These are phyloP conservation scores for Euproctis similis DNA, from an alignment of 2,888 invertebrate species.

Conservation along the genomic window DNA sequence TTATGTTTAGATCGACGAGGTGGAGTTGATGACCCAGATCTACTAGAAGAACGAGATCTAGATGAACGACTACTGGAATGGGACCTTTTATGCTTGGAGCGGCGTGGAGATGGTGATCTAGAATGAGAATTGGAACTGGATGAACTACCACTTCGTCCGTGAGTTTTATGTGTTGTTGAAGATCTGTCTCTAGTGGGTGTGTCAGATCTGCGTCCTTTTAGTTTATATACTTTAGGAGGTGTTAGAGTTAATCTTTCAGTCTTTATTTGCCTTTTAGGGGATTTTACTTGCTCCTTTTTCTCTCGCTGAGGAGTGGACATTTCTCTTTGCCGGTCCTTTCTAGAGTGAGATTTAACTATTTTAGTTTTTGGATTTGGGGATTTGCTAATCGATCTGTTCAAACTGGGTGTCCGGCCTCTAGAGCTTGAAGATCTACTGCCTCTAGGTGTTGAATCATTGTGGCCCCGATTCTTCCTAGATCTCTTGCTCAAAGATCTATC, in stretches of 20 bases:
- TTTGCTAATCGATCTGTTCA: slow-evolving; percentile 27
- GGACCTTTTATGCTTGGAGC: slow-evolving; percentile 26
- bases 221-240: slow-evolving; percentile 40
- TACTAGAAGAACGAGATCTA: slow-evolving; percentile 33
- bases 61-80: slow-evolving; percentile 23
- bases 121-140: slow-evolving; percentile 48
- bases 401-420: slow-evolving; percentile 29
- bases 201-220: slow-evolving; percentile 32
- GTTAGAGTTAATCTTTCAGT: slow-evolving; percentile 39
- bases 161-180: slow-evolving; percentile 59
- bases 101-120: slow-evolving; percentile 32
- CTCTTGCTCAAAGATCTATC: slow-evolving; percentile 41
- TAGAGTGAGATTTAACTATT: slow-evolving; percentile 32
- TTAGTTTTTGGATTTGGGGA: slow-evolving; percentile 28
- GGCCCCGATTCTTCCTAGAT: slow-evolving; percentile 20
- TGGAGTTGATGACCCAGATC: slow-evolving; percentile 32
- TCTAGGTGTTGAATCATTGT: slow-evolving; percentile 38
- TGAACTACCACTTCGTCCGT: slow-evolving; percentile 43
- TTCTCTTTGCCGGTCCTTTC: slow-evolving; percentile 35
- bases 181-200: slow-evolving; percentile 46
- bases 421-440: slow-evolving; percentile 32
- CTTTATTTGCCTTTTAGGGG: slow-evolving; percentile 34
- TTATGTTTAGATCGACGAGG: slow-evolving; percentile 34
- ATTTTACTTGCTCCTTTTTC: slow-evolving; percentile 26
- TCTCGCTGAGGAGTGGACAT: slow-evolving; percentile 34